Evolutionary conservation across 37 sponge, comb jelly and placozoan genomes (phyloP).

Genomic region (Petrosia ficiformis): DNA sequence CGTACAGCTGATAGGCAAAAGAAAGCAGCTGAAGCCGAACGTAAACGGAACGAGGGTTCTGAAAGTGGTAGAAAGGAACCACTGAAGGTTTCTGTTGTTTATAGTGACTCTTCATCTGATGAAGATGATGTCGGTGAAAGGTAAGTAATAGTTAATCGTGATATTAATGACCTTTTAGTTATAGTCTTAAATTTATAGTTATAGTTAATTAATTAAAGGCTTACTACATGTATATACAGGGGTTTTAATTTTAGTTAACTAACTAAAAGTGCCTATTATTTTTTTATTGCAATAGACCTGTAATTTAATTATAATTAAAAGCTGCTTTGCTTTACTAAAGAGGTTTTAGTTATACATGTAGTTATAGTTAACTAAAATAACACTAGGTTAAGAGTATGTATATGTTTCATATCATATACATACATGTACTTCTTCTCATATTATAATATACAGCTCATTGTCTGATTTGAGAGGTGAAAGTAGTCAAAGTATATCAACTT

Average conservation of each 20-base stretch:
- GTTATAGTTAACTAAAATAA: too few relatives aligned
- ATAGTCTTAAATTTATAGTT: too few relatives aligned
- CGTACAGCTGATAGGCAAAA: slow-evolving; percentile 74
- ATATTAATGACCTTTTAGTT: too few relatives aligned
- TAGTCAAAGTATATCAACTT: slow-evolving; percentile 27
- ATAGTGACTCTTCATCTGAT: slow-evolving; percentile 27
- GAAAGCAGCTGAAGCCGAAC: slow-evolving; percentile 41
- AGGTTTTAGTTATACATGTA: too few relatives aligned
- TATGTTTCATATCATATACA: background rate
- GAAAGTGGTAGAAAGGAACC: slow-evolving; percentile 36
- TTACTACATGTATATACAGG: too few relatives aligned
- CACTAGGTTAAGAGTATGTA: too few relatives aligned
- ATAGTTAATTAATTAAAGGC: too few relatives aligned
- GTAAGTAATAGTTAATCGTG: slow-evolving; percentile 14
- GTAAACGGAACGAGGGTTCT: slow-evolving; percentile 4
- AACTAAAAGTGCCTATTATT: too few relatives aligned
- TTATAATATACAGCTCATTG: background rate
- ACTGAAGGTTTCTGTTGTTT: slow-evolving; percentile 54
- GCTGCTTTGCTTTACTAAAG: too few relatives aligned
- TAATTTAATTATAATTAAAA: background rate
- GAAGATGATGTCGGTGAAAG: slow-evolving; percentile 56
- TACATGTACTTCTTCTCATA: background rate
- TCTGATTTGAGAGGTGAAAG: slow-evolving; percentile 12
- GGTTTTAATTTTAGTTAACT: too few relatives aligned
- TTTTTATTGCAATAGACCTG: too few relatives aligned